These are phyloP conservation scores for Rosalia funebris DNA, from an alignment of 2,888 invertebrate genomes.

Conservation along the genomic window DNA sequence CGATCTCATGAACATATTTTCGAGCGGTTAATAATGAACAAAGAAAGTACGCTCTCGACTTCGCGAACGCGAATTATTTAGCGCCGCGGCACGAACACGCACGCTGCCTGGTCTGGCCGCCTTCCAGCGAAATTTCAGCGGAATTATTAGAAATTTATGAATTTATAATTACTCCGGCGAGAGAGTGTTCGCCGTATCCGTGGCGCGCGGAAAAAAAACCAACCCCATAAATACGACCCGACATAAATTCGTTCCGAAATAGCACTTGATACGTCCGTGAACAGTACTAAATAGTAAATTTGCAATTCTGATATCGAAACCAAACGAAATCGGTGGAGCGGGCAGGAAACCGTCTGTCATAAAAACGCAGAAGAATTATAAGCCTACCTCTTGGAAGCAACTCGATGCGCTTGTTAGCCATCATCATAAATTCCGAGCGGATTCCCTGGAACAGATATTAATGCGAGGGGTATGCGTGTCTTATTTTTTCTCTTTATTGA, in stretches of 20 bases:
- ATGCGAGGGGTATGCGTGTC: slow-evolving; percentile 45
- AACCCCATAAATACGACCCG: slow-evolving; percentile 1
- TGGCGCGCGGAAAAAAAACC: slow-evolving; percentile 4
- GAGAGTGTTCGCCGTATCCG: not conserved
- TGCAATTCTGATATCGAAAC: slow-evolving; percentile 16
- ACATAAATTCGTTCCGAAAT: slow-evolving; percentile 23
- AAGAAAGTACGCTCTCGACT: slow-evolving; percentile 11
- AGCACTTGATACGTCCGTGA: slow-evolving; percentile 15
- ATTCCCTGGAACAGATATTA: slow-evolving; percentile 53
- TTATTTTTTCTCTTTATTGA: slow-evolving; percentile 40
- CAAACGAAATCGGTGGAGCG: slow-evolving; percentile 15
- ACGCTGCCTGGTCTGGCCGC: slow-evolving; percentile 9
- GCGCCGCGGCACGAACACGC: slow-evolving; percentile 11
- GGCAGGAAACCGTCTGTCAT: slow-evolving; percentile 50
- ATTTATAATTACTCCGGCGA: slow-evolving; percentile 26
- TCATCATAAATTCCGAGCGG: slow-evolving; percentile 54
- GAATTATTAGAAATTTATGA: slow-evolving; percentile 32
- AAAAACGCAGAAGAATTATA: slow-evolving; percentile 50
- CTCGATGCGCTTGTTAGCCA: slow-evolving; percentile 54
- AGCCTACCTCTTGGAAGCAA: slow-evolving; percentile 48
- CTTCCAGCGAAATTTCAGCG: slow-evolving; percentile 24
- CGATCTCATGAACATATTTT: too few relatives aligned
- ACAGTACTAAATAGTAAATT: slow-evolving; percentile 21
- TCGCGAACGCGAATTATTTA: slow-evolving; percentile 5
- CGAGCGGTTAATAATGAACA: slow-evolving; percentile 6